Evolutionary conservation across 2,113 vertebrate species (phyloP).

Genomic region (Leucoraja erinaceus): DNA sequence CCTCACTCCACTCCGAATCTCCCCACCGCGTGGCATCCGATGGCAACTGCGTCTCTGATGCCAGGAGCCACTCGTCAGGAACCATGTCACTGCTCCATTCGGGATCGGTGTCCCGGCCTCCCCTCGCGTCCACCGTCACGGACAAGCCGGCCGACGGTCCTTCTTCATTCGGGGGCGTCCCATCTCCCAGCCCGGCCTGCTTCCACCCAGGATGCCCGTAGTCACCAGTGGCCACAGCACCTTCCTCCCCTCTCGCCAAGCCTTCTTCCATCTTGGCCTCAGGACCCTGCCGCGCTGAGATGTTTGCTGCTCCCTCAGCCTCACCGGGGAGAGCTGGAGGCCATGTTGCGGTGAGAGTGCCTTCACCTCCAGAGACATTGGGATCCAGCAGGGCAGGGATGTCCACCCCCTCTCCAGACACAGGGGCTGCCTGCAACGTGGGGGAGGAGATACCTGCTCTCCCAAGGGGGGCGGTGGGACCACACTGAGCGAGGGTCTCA

Average conservation of each 20-base stretch:
- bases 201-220: too few relatives aligned
- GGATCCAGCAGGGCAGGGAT: too few relatives aligned
- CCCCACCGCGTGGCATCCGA: background rate
- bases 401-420: too few relatives aligned
- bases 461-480: too few relatives aligned
- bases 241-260: background rate
- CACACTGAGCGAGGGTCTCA: too few relatives aligned
- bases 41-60: background rate
- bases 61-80: background rate
- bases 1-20: background rate
- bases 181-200: background rate
- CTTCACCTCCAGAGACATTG: too few relatives aligned
- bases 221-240: fast-evolving
- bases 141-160: too few relatives aligned
- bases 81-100: background rate
- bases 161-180: background rate
- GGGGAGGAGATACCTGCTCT: too few relatives aligned
- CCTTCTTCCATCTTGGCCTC: background rate
- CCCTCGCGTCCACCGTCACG: background rate
- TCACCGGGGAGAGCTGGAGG: too few relatives aligned
- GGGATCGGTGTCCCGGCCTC: background rate
- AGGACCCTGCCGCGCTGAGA: background rate
- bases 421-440: too few relatives aligned
- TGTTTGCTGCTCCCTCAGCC: too few relatives aligned
- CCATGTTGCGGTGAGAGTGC: too few relatives aligned